Percentiles rank a stretch among this genome's conserved stretches.
Conservation (phyloP, 1,140 invertebrate genomes). For the Pseudobourletiella spinata region DNA sequence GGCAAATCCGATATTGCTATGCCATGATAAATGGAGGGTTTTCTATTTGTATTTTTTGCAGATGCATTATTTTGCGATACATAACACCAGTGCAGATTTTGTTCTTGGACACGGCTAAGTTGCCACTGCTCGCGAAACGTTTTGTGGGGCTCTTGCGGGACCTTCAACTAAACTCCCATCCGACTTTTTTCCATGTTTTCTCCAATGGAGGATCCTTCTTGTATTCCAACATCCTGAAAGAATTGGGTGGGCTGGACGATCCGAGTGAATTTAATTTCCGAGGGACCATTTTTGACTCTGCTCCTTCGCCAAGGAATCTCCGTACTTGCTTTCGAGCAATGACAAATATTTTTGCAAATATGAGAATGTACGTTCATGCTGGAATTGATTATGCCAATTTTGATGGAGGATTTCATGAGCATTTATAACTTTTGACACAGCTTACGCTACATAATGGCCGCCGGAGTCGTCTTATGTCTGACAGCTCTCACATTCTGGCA, state of each 20-base stretch:
- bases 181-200: slow-evolving; percentile 68
- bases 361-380: slow-evolving; percentile 33
- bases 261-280: slow-evolving; percentile 49
- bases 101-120: slow-evolving; percentile 53
- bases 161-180: slow-evolving; percentile 58
- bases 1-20: too few relatives aligned
- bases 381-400: too few relatives aligned
- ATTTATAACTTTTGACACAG: too few relatives aligned
- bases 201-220: slow-evolving; percentile 66
- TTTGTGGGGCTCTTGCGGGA: slow-evolving; percentile 56
- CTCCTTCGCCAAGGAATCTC: slow-evolving; percentile 54
- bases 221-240: slow-evolving; percentile 55
- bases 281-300: slow-evolving; percentile 67
- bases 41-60: slow-evolving; percentile 40
- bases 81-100: slow-evolving; percentile 58
- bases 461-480: slow-evolving; percentile 14
- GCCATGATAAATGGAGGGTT: neutral
- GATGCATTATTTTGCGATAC: slow-evolving; percentile 63
- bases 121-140: slow-evolving; percentile 53
- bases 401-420: too few relatives aligned
- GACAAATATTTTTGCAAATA: slow-evolving; percentile 48
- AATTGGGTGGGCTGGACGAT: slow-evolving; percentile 44
- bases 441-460: slow-evolving; percentile 15
- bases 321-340: slow-evolving; percentile 50
- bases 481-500: slow-evolving; percentile 28